phyloP scores from a whole-genome alignment of 2,888 invertebrate species.

The Pimpla rufipes region DNA sequence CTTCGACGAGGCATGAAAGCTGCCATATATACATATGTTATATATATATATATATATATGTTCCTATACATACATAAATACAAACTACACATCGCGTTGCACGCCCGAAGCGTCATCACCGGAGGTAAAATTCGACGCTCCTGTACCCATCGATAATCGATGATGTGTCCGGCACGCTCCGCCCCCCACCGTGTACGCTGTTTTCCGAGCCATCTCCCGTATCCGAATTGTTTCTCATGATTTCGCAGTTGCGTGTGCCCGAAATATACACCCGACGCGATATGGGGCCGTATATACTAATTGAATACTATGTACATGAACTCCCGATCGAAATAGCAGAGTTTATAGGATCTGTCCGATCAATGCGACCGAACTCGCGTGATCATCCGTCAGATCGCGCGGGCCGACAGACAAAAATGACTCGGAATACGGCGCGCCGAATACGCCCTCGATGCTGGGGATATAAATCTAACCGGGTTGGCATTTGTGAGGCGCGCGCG shows the following conservation, averaged over 20 bases:
- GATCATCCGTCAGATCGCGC: not conserved
- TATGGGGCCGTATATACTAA: not conserved
- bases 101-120: constrained; percentile 24
- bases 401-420: not conserved
- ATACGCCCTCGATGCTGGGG: not conserved
- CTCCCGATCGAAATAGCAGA: not conserved
- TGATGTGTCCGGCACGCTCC: constrained; percentile 58
- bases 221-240: constrained; percentile 60
- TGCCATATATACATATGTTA: constrained; percentile 2
- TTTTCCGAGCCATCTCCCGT: constrained; percentile 60
- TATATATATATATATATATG: constrained; percentile 14
- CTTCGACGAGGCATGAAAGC: constrained; percentile 63
- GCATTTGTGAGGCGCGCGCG: not conserved
- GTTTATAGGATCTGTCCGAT: not conserved
- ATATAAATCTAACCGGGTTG: not conserved
- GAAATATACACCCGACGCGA: not conserved
- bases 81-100: not conserved
- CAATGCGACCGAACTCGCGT: not conserved
- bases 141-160: constrained; percentile 47
- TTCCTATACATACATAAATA: constrained; percentile 13
- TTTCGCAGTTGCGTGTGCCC: constrained; percentile 5
- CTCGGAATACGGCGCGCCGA: not conserved
- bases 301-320: constrained; percentile 2
- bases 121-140: constrained; percentile 47
- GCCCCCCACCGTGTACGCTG: constrained; percentile 48